Evolutionary conservation across 2,113 vertebrate genomes (phyloP), one percentile per base, ranked within the genome.

Genomic region (Grallaria varia): DNA sequence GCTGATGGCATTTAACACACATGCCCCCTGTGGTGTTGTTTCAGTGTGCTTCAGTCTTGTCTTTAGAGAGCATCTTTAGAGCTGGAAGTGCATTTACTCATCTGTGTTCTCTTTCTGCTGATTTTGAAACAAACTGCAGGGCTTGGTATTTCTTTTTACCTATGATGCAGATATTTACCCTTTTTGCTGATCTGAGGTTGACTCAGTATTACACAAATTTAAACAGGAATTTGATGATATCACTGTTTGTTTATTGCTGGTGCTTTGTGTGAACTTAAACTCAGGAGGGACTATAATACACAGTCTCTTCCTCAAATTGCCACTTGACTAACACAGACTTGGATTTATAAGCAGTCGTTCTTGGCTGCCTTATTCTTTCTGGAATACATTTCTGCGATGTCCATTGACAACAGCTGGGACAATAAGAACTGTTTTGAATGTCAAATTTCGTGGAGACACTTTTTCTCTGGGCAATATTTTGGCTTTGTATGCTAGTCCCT

Each of bases 321-420:
- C 25, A 12, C 14, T 50, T 50, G 33, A 17, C 23, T 49, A 67
- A 63, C 11, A 50, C 10, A 50, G 39, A 35, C 2, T 28, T 68
- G 10, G 6, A 42, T 71, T 71, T 72, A 5, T 27, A 76, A 52
- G 4, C 53, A 63, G 56, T 22, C 10, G 6, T 87, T 74, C 84
- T 76, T 88, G 4, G 8, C 55, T 71, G 33, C 10, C 9, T 47
- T 69, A 14, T 33, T 71, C n/a, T 69, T 77, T 60, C 35, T 53
- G 72, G 19, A 67, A 44, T 75, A 25, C 8, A 25, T 40, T 74
- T 91, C 35, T 77, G 6, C 33, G 14, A 25, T 35, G 17, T 71
- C 16, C 8, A 4, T 13, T 71, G 82, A 67, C 19, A 20, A 28
- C 27, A 7, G 2, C 0, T 64, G 17, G 15, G 44, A 4, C 28